Conservation (phyloP, 2,797 vertebrate genomes). For the Chlorospingus flavigularis region DNA sequence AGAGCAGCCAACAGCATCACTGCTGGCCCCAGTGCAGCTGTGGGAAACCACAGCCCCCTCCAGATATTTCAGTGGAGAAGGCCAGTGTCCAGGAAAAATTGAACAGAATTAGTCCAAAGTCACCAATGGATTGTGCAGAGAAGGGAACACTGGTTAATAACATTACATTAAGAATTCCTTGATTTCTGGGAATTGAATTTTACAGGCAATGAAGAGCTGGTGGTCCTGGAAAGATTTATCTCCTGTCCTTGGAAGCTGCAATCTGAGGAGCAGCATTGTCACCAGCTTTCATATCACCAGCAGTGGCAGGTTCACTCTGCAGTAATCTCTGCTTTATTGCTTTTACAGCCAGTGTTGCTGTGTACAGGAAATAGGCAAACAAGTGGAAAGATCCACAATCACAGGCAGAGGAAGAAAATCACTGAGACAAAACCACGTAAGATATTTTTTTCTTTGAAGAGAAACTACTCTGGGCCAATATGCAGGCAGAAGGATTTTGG, state of each 20-base stretch:
- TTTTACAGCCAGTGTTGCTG: background rate
- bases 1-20: background rate
- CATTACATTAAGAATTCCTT: background rate
- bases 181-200: background rate
- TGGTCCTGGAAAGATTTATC: background rate
- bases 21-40: background rate
- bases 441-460: background rate
- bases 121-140: background rate
- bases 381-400: background rate
- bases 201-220: background rate
- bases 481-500: background rate
- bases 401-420: background rate
- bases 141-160: background rate
- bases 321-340: background rate
- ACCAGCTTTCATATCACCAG: background rate
- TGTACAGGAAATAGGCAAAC: background rate
- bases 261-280: background rate
- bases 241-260: background rate
- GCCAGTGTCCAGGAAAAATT: background rate
- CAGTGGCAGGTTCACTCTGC: rapidly evolving
- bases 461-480: background rate
- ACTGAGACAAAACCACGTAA: background rate
- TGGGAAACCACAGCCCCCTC: background rate
- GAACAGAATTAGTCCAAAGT: background rate
- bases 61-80: background rate